phyloP scores from a whole-genome alignment of 2,113 vertebrate genomes.

The Seriola rivoliana region DNA sequence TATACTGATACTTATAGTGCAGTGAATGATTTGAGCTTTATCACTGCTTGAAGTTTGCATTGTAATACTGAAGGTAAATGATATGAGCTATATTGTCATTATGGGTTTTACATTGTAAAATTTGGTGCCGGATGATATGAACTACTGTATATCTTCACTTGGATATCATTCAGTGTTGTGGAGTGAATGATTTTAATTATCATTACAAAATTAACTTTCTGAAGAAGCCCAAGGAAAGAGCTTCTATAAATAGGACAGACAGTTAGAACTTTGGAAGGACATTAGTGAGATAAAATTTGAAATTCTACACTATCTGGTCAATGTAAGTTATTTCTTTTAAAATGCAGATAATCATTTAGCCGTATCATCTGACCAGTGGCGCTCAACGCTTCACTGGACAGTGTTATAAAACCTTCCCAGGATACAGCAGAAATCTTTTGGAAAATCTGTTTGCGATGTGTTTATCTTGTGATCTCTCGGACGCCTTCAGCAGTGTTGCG shows the following conservation, averaged over 20 bases:
- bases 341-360: neutral
- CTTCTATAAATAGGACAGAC: constrained; percentile 3
- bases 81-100: constrained; percentile 63
- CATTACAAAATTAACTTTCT: constrained; percentile 20
- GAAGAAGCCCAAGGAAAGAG: neutral
- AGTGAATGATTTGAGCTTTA: constrained; percentile 66
- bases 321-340: neutral
- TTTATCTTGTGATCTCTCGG: constrained; percentile 41
- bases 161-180: constrained; percentile 9
- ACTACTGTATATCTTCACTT: constrained; percentile 19
- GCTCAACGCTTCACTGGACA: constrained; percentile 1
- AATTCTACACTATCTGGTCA: neutral
- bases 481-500: constrained; percentile 15
- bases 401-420: constrained; percentile 18
- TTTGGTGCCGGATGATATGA: constrained; percentile 26
- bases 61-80: constrained; percentile 67
- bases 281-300: neutral
- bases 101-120: constrained; percentile 57
- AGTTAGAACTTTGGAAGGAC: neutral
- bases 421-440: constrained; percentile 14
- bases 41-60: constrained; percentile 64
- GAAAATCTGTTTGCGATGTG: constrained; percentile 46
- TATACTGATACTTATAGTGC: constrained; percentile 69
- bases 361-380: constrained; percentile 16
- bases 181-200: constrained; percentile 38